A percentile compares a stretch with the other conserved stretches of the same genome.
phyloP scores from a whole-genome alignment of 1,140 invertebrate species.

The Aleiodes sp. region DNA sequence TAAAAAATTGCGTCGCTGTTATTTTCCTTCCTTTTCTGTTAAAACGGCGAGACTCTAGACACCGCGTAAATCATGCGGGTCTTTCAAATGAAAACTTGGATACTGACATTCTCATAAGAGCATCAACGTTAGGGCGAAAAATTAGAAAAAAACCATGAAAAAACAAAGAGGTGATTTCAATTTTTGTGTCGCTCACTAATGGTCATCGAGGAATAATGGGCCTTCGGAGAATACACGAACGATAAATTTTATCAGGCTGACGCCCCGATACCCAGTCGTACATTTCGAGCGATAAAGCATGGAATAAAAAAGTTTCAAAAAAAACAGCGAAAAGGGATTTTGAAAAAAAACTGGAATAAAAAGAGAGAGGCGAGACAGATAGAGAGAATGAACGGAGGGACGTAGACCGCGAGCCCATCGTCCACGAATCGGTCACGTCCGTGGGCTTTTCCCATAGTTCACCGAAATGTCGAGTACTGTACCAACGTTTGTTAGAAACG shows the following conservation, averaged over 20 bases:
- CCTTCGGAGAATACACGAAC: constrained; percentile 31
- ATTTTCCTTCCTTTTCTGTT: not conserved
- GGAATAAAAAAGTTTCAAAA: constrained; percentile 34
- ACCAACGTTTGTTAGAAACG: constrained; percentile 2
- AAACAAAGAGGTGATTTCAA: constrained; percentile 34
- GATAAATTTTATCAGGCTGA: constrained; percentile 39
- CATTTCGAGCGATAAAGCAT: constrained; percentile 40
- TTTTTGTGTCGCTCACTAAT: constrained; percentile 39
- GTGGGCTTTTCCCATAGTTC: constrained; percentile 42
- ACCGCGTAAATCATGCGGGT: not conserved
- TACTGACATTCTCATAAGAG: not conserved
- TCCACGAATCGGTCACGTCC: constrained; percentile 41
- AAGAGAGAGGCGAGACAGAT: not conserved
- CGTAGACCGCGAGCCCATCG: constrained; percentile 25
- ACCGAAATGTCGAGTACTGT: constrained; percentile 29
- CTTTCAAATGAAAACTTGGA: not conserved
- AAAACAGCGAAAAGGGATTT: not conserved
- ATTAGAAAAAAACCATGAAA: not conserved
- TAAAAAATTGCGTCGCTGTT: not conserved
- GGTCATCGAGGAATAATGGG: constrained; percentile 39
- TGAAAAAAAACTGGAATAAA: not conserved
- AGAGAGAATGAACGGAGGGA: constrained; percentile 26
- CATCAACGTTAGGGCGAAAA: not conserved
- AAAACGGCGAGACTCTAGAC: too few relatives aligned
- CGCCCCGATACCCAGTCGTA: constrained; percentile 40